phyloP scores from a whole-genome alignment of 2,113 vertebrate species.

The Corvus moneduloides region DNA sequence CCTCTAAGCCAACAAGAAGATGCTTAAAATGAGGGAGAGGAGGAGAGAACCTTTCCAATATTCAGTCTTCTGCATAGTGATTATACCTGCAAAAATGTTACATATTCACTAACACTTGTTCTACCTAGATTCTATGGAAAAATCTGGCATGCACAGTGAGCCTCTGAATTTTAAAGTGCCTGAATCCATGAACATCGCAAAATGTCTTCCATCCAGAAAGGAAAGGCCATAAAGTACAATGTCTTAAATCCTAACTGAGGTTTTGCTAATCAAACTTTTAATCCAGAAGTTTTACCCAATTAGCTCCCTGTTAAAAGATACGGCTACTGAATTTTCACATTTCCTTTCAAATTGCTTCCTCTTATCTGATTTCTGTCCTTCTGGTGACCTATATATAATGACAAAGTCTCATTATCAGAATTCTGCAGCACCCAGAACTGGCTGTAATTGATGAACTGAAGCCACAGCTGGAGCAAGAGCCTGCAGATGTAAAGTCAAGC shows the following conservation, averaged over 20 bases:
- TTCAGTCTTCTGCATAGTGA: neutral
- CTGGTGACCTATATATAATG: constrained; percentile 37
- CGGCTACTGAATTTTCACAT: neutral
- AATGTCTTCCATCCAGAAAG: neutral
- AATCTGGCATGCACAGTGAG: neutral
- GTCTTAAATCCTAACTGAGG: neutral
- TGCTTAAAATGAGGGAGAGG: neutral
- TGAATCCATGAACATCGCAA: neutral
- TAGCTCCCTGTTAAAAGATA: constrained; percentile 31
- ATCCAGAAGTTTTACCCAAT: constrained; percentile 11
- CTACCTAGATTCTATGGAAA: neutral
- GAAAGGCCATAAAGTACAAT: neutral
- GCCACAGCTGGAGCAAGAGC: neutral
- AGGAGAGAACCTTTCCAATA: neutral
- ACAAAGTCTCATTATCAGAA: constrained; percentile 42
- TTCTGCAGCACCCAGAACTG: constrained; percentile 11
- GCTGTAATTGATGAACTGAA: constrained; percentile 1
- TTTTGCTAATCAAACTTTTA: constrained; percentile 4
- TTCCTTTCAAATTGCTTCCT: constrained; percentile 3
- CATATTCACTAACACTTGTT: neutral
- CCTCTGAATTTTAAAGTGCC: neutral
- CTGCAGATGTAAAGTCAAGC: neutral
- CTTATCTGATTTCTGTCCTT: constrained; percentile 14
- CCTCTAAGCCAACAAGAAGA: neutral
- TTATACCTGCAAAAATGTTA: neutral